phyloP scores from a whole-genome alignment of 2,113 vertebrate species.

The Muscicapa adusta region DNA sequence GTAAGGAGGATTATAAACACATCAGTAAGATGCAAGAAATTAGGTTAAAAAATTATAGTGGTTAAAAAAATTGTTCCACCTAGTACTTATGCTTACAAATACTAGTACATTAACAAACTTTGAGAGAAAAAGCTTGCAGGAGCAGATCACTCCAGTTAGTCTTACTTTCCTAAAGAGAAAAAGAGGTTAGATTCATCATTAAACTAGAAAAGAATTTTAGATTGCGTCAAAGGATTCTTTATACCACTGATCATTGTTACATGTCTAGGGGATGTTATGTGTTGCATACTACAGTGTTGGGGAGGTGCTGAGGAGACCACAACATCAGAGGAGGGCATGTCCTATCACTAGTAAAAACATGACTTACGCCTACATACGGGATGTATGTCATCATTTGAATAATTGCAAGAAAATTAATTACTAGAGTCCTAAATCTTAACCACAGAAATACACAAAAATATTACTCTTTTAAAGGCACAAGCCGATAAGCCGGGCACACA shows the following conservation, averaged over 20 bases:
- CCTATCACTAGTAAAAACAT: background rate
- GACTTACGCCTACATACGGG: background rate
- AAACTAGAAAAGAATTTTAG: background rate
- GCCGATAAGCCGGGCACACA: no score
- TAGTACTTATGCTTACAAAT: background rate
- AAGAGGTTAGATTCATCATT: background rate
- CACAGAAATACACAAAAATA: background rate
- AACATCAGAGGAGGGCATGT: background rate
- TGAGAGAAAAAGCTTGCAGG: background rate
- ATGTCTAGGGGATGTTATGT: rapidly evolving
- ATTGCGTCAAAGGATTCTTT: background rate
- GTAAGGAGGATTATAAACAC: background rate
- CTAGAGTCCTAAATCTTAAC: no score
- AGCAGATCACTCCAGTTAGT: background rate
- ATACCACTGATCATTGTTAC: background rate
- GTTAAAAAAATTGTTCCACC: no score
- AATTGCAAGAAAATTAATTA: background rate
- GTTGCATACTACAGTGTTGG: rapidly evolving
- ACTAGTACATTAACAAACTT: background rate
- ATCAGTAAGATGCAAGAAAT: background rate
- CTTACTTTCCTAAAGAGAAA: background rate
- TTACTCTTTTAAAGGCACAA: no score
- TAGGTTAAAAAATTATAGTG: background rate
- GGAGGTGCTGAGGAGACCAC: background rate
- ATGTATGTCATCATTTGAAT: background rate